phyloP scores from a whole-genome alignment of 2,113 vertebrate species.

The Casuarius casuarius region DNA sequence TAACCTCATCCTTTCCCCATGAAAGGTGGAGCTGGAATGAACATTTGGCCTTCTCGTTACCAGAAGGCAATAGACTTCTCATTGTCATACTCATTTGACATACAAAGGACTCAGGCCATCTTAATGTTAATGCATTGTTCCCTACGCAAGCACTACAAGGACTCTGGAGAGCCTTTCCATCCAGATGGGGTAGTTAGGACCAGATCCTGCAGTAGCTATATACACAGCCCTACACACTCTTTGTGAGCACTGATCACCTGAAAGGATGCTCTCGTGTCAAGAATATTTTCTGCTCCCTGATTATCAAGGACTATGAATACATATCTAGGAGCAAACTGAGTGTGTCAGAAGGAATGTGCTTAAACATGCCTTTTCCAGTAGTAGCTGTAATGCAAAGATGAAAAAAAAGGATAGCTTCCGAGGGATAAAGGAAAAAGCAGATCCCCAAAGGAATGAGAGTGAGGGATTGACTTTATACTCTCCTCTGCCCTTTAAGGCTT shows the following conservation, averaged over 20 bases:
- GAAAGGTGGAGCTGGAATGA: not conserved
- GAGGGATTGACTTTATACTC: not conserved
- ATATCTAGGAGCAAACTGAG: not conserved
- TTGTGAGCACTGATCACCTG: not conserved
- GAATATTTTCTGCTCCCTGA: not conserved
- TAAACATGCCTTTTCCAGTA: not conserved
- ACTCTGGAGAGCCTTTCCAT: not conserved
- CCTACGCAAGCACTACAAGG: not conserved
- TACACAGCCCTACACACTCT: not conserved
- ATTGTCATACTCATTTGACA: too few relatives aligned
- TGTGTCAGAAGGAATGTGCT: not conserved
- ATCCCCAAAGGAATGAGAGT: not conserved
- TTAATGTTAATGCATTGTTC: not conserved
- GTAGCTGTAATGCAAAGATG: not conserved
- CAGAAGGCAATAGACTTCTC: not conserved
- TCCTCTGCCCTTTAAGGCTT: too few relatives aligned
- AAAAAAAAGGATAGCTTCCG: not conserved
- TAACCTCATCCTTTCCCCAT: not conserved
- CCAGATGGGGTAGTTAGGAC: not conserved
- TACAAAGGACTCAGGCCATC: too few relatives aligned
- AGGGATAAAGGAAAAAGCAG: not conserved
- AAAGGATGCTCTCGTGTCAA: not conserved
- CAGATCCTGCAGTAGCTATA: not conserved
- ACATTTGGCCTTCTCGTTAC: not conserved
- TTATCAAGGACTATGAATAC: not conserved